Evolutionary conservation across 2,113 vertebrate species (phyloP).

Genomic region (Pavo muticus): DNA sequence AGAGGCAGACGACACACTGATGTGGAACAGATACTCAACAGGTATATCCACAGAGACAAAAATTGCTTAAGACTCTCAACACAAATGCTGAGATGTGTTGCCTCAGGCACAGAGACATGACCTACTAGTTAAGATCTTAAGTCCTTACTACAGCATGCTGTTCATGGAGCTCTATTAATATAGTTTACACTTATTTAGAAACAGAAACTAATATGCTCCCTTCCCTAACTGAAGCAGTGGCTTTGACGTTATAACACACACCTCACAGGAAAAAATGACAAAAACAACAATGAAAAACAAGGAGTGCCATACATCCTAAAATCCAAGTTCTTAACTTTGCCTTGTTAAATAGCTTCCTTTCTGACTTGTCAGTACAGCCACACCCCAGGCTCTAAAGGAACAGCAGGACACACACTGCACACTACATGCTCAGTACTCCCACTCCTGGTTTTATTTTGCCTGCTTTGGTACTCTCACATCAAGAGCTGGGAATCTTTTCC

Average conservation of each 20-base stretch:
- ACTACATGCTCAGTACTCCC: not conserved
- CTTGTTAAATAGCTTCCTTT: not conserved
- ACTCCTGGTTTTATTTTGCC: not conserved
- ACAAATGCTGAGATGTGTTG: not conserved
- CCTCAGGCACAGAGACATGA: not conserved
- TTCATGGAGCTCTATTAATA: not conserved
- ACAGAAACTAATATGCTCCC: not conserved
- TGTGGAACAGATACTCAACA: not conserved
- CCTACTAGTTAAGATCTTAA: not conserved
- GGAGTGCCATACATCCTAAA: not conserved
- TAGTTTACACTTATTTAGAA: not conserved
- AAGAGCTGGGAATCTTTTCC: not conserved
- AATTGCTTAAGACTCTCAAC: not conserved
- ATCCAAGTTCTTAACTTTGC: not conserved
- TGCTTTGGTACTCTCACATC: not conserved
- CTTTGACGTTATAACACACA: not conserved
- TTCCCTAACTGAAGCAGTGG: not conserved
- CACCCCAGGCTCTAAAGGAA: not conserved
- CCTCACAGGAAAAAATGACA: fast-evolving
- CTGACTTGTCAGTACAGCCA: not conserved
- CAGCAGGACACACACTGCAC: not conserved
- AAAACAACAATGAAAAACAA: not conserved
- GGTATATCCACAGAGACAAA: not conserved
- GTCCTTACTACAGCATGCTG: not conserved
- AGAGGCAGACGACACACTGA: not conserved